Conservation (phyloP, 2,888 invertebrate species). For the Tachina grossa region DNA sequence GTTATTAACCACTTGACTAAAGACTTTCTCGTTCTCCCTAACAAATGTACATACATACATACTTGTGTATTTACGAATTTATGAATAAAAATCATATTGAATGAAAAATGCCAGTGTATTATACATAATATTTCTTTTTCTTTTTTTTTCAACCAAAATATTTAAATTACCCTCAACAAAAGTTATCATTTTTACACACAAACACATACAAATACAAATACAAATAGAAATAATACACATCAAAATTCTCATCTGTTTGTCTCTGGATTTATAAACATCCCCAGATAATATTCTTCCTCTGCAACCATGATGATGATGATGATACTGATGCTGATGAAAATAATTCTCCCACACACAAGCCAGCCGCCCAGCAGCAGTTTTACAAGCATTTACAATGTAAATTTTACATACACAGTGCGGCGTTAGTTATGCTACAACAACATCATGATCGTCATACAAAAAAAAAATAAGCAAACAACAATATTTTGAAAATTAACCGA, state of each 20-base stretch:
- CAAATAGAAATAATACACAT: not conserved
- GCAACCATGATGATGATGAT: not conserved
- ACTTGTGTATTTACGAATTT: conserved; percentile 15
- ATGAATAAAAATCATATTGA: conserved; percentile 29
- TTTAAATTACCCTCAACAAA: conserved; percentile 65
- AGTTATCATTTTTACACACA: conserved; percentile 41
- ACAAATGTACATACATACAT: not conserved
- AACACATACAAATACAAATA: not conserved
- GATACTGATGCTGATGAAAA: conserved; percentile 32
- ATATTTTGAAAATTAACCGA: conserved; percentile 39
- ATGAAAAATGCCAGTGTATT: conserved; percentile 12
- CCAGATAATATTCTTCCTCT: conserved; percentile 42
- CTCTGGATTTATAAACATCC: conserved; percentile 33
- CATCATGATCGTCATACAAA: conserved; percentile 16
- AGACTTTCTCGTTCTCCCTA: conserved; percentile 10
- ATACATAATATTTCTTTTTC: conserved; percentile 40
- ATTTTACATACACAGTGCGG: not conserved
- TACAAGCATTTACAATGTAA: not conserved
- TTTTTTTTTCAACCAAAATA: conserved; percentile 13
- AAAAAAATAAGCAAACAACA: not conserved
- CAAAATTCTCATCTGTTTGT: not conserved
- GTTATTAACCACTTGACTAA: conserved; percentile 61
- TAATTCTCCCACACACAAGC: conserved; percentile 12
- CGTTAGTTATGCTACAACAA: conserved; percentile 6
- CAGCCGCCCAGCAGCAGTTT: not conserved